Conservation (phyloP, 2,797 vertebrate species). For the Telmatherina bonti region DNA sequence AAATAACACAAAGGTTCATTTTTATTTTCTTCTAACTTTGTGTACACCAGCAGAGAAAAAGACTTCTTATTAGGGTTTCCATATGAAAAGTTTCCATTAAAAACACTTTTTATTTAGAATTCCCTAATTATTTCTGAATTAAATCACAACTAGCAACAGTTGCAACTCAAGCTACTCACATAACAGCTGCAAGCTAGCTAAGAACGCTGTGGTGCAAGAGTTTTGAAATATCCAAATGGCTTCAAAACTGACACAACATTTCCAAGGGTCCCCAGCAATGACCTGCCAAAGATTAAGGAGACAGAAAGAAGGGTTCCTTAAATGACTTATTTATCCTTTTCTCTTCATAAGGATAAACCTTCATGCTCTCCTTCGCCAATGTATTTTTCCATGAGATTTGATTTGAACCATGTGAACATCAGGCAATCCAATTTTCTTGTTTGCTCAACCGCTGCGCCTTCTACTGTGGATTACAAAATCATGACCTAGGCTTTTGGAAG, state of each 20-base stretch:
- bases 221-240: background rate
- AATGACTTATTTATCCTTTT: constrained; percentile 18
- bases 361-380: constrained; percentile 4
- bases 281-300: background rate
- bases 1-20: too few relatives aligned
- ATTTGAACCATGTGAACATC: constrained; percentile 50
- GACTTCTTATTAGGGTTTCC: too few relatives aligned
- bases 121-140: too few relatives aligned
- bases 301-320: background rate
- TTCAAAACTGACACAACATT: background rate
- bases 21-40: too few relatives aligned
- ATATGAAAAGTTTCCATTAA: too few relatives aligned
- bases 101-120: background rate
- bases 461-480: constrained; percentile 20
- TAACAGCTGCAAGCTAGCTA: background rate
- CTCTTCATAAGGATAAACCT: constrained; percentile 7
- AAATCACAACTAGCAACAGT: background rate
- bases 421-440: constrained; percentile 52
- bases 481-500: constrained; percentile 9
- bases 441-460: constrained; percentile 21
- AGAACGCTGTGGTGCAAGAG: background rate
- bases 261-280: background rate
- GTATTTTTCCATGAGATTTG: constrained; percentile 23
- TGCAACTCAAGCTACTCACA: background rate
- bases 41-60: too few relatives aligned